These are phyloP conservation scores for Penaeus japonicus DNA, from an alignment of 1,140 invertebrate species.

Conservation along the genomic window DNA sequence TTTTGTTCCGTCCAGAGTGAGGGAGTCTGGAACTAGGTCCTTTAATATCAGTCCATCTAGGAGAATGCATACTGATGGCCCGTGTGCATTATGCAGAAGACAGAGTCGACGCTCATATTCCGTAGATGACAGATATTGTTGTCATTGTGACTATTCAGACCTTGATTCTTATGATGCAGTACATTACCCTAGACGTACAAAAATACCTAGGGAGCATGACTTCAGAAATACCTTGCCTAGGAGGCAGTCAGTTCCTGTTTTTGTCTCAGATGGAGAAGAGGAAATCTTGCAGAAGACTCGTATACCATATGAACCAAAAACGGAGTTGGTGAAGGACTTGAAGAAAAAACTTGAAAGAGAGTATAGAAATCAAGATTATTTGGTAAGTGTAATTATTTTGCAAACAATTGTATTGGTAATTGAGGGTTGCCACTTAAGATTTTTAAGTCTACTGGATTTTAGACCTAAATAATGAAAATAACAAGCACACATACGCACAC, in stretches of 20 bases:
- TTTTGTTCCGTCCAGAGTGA: too few species aligned
- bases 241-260: neutral
- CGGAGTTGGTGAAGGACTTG: constrained; percentile 29
- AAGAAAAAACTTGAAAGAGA: constrained; percentile 28
- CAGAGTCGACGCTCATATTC: neutral
- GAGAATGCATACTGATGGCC: neutral
- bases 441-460: too few species aligned
- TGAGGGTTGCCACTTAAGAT: neutral
- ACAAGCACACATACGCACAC: too few species aligned
- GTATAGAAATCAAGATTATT: constrained; percentile 6
- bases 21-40: too few species aligned
- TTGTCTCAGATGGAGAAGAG: neutral
- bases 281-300: neutral
- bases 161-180: neutral
- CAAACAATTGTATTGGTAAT: neutral
- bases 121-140: neutral
- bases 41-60: neutral
- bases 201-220: neutral
- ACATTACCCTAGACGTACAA: neutral
- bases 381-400: constrained; percentile 13
- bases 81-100: neutral
- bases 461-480: too few species aligned
- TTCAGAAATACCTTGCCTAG: neutral
- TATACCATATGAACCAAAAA: constrained; percentile 38
- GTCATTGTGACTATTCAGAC: neutral